Evolutionary conservation across 2,888 invertebrate genomes (phyloP), one percentile per base, ranked within the genome.

Genomic region (Rotaria socialis): DNA sequence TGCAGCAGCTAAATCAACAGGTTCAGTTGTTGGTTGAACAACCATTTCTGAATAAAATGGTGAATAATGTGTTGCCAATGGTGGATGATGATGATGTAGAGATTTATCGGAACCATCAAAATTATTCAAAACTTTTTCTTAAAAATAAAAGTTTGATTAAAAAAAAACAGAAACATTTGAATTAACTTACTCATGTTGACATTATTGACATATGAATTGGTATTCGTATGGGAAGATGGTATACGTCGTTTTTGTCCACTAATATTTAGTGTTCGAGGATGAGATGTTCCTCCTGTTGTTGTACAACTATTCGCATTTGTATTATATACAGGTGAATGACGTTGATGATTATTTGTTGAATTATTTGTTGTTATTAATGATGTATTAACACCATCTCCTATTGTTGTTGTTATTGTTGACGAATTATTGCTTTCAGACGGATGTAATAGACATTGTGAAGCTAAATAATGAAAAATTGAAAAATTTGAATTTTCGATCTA

Each of bases 241-340:
- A 80, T n/a, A 24, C 80, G 80, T 47, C 80, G 80, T 47, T 80
- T 80, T 80, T 80, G 80, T 80, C 80, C 80, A 80, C 14, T 7
- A 80, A 8, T 47, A 80, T 80, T 80, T 47, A 47, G n/a, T 0
- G 43, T 47, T 43, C 47, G 22, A 24, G 47, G 35, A n/a, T 80
- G 47, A 35, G 67, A 41, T 67, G 19, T 14, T 67, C 27, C 67
- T 16, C 67, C 67, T 67, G 67, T 67, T 67, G 67, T 67, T 35
- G 67, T 19, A 67, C 35, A 67, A 67, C 35, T 67, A 35, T 67
- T 67, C 35, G 67, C 35, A n/a, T 80, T 80, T n/a, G 24, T 47
- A 80, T 47, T 80, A 80, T 80, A 80, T 47, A 80, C 80, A 43
- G 80, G 80, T 24, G 80, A 80, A 80, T 47, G 80, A 47, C 80